Conservation (phyloP, 2,888 invertebrate species). For the Nephrotoma appendiculata region DNA sequence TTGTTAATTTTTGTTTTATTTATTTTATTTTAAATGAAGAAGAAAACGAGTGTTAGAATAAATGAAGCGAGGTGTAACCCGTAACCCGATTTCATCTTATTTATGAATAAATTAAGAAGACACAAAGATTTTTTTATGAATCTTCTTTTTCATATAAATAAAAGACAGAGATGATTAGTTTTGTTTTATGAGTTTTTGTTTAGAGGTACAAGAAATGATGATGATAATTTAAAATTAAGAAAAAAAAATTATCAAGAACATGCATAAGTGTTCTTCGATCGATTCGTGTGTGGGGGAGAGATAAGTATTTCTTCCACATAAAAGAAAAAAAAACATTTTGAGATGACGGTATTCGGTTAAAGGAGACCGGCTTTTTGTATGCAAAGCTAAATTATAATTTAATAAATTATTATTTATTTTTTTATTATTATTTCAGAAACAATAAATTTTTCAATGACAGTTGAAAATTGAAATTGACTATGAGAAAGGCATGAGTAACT, state of each 20-base stretch:
- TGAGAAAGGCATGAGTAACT: not conserved
- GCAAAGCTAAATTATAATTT: not conserved
- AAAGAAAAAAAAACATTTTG: not conserved
- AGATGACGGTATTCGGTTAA: not conserved
- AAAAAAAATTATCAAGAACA: not conserved
- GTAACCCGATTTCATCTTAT: conserved; percentile 1
- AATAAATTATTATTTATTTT: not conserved
- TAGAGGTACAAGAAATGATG: not conserved
- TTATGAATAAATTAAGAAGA: conserved; percentile 1
- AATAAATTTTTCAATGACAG: not conserved
- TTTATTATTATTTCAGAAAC: not conserved
- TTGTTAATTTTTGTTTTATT: not conserved
- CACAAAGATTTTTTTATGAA: not conserved
- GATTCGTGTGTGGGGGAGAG: not conserved
- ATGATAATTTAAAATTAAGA: not conserved
- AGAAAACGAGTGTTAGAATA: not conserved
- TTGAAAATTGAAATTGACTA: not conserved
- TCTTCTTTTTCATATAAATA: not conserved
- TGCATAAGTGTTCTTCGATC: not conserved
- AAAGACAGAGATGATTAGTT: not conserved
- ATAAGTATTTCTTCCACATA: not conserved
- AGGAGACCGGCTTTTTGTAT: not conserved
- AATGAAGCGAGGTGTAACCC: conserved; percentile 4
- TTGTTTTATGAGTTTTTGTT: not conserved
- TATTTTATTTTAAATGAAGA: not conserved